These are phyloP conservation scores for Arrhamphus sclerolepis DNA, from an alignment of 2,797 vertebrate genomes.

Conservation along the genomic window DNA sequence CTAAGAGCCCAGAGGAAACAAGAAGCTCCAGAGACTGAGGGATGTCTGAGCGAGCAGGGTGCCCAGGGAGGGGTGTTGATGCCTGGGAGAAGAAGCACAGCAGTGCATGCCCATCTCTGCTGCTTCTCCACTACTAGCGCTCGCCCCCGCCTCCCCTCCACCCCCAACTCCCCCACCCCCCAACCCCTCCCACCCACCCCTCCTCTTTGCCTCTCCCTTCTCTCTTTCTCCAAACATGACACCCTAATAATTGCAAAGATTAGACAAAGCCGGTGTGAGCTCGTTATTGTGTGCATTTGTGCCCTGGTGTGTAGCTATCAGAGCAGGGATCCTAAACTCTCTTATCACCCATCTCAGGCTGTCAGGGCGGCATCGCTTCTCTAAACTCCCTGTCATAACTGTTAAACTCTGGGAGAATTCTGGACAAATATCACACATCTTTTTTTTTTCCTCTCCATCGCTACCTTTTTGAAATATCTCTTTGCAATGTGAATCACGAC, in stretches of 20 bases:
- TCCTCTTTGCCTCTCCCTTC: constrained; percentile 31
- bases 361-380: constrained; percentile 22
- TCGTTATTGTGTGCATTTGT: constrained; percentile 20
- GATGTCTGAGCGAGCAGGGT: constrained; percentile 45
- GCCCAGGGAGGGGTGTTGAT: constrained; percentile 61
- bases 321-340: constrained; percentile 58
- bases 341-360: constrained; percentile 60
- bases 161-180: too few relatives aligned
- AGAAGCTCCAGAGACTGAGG: constrained; percentile 66
- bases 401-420: constrained; percentile 25
- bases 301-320: constrained; percentile 48
- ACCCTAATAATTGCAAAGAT: constrained; percentile 67
- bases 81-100: constrained; percentile 54
- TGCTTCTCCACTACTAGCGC: too few relatives aligned
- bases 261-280: constrained; percentile 55
- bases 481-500: constrained; percentile 27
- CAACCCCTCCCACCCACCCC: neutral
- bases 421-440: constrained; percentile 8
- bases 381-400: constrained; percentile 47
- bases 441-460: constrained; percentile 15
- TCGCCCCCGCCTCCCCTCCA: constrained; percentile 16
- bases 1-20: constrained; percentile 61
- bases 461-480: constrained; percentile 32
- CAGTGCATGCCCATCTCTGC: constrained; percentile 3
- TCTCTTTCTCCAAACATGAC: constrained; percentile 59